phyloP scores from a whole-genome alignment of 1,140 invertebrate species.

The Drosophila equinoxialis region DNA sequence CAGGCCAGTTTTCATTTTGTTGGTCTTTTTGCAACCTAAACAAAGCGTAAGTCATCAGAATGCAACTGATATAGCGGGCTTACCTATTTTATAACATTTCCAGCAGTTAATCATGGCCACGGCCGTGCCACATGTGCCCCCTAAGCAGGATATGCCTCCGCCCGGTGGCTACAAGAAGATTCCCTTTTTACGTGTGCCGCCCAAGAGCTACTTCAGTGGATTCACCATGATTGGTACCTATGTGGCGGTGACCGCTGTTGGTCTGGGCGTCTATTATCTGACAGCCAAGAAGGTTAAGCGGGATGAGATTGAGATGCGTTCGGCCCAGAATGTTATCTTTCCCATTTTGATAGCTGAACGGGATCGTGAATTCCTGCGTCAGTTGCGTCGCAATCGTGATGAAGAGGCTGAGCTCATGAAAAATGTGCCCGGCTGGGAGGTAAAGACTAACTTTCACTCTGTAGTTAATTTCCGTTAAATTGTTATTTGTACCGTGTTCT shows the following conservation, averaged over 20 bases:
- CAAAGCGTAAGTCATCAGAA: conserved; percentile 44
- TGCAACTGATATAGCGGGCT: too few species aligned
- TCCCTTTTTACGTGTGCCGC: conserved; percentile 88
- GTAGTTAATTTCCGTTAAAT: not conserved
- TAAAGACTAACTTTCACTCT: conserved; percentile 9
- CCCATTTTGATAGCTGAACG: conserved; percentile 91
- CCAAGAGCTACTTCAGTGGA: conserved; percentile 87
- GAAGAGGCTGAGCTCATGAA: conserved; percentile 94
- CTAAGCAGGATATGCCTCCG: conserved; percentile 93
- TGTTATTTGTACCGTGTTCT: not conserved
- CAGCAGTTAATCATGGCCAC: conserved; percentile 67
- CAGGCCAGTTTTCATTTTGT: conserved; percentile 25
- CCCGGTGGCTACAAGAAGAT: conserved; percentile 91
- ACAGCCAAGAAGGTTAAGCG: conserved; percentile 84
- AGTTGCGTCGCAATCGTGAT: conserved; percentile 91
- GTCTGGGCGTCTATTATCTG: conserved; percentile 85
- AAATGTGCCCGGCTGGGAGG: conserved; percentile 93
- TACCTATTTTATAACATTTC: conserved; percentile 1
- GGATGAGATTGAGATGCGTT: conserved; percentile 89
- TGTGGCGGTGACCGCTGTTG: conserved; percentile 85
- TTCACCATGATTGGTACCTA: conserved; percentile 85
- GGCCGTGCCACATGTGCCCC: conserved; percentile 65
- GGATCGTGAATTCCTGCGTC: conserved; percentile 92
- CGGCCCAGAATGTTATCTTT: conserved; percentile 88
- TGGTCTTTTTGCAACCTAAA: conserved; percentile 32